phyloP scores from a whole-genome alignment of 2,888 invertebrate genomes.

The Drosophila vallismaia region DNA sequence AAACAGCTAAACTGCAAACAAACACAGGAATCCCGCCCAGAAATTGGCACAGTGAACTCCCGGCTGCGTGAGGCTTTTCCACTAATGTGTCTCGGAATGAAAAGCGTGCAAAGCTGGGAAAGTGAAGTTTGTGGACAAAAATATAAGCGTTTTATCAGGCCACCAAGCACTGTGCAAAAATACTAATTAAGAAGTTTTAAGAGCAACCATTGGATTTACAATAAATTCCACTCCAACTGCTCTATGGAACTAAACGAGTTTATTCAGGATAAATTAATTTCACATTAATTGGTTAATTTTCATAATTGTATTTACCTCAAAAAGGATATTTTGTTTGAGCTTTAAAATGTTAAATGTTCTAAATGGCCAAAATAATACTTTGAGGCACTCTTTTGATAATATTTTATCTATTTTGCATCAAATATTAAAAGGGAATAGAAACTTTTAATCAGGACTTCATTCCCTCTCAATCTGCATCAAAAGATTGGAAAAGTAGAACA shows the following conservation, averaged over 20 bases:
- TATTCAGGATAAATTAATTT: not conserved
- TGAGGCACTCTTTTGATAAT: no score
- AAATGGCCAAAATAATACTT: no score
- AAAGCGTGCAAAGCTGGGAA: slow-evolving; percentile 47
- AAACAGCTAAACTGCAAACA: slow-evolving; percentile 44
- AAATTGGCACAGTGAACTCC: slow-evolving; percentile 76
- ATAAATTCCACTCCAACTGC: not conserved
- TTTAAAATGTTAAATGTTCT: no score
- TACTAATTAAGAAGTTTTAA: slow-evolving; percentile 30
- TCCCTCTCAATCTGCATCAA: no score
- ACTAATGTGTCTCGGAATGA: slow-evolving; percentile 45
- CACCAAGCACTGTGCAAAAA: slow-evolving; percentile 5
- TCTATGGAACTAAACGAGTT: not conserved
- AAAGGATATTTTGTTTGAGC: no score
- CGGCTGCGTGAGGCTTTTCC: slow-evolving; percentile 33
- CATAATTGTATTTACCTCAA: no score
- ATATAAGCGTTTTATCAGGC: slow-evolving; percentile 16
- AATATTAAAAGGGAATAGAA: no score
- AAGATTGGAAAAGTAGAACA: no score
- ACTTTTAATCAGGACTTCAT: no score
- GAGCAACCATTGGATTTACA: not conserved
- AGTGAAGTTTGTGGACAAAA: slow-evolving; percentile 19
- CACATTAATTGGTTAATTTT: no score
- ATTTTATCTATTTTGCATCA: no score
- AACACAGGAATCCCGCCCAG: slow-evolving; percentile 26